Evolutionary conservation across 1,140 invertebrate genomes (phyloP).

Genomic region (Bombus soroeensis): DNA sequence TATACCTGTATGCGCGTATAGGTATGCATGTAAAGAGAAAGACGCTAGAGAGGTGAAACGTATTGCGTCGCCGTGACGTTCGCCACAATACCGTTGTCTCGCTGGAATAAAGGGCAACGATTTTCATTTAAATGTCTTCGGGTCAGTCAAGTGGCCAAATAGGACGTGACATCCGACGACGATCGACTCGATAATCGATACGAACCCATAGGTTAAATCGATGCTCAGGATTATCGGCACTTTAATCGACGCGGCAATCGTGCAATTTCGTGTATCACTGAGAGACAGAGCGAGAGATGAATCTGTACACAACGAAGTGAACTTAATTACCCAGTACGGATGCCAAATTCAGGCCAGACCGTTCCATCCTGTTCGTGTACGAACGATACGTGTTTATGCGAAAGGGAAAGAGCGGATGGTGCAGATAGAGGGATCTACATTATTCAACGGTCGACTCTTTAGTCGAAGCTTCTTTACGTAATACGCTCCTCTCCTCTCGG

Average conservation of each 20-base stretch:
- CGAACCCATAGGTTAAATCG: conserved; percentile 60
- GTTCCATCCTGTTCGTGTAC: conserved; percentile 25
- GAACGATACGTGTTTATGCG: conserved; percentile 52
- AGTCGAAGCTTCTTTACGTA: conserved; percentile 25
- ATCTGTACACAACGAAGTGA: conserved; percentile 11
- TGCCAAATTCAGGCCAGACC: conserved; percentile 47
- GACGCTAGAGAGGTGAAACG: neutral
- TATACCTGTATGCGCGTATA: neutral
- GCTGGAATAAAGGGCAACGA: conserved; percentile 37
- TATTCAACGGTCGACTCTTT: conserved; percentile 39
- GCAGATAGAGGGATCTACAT: conserved; percentile 21
- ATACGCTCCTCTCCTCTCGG: conserved; percentile 18
- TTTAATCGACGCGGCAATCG: conserved; percentile 56
- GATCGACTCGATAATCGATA: conserved; percentile 62
- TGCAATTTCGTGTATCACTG: conserved; percentile 50
- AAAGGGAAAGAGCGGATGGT: neutral
- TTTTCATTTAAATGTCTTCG: conserved; percentile 46
- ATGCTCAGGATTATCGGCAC: conserved; percentile 53
- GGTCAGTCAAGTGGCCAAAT: conserved; percentile 46
- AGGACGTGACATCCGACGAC: conserved; percentile 47
- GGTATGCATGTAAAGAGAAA: no score
- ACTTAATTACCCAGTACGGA: conserved; percentile 51
- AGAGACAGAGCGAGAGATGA: neutral
- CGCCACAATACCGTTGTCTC: neutral
- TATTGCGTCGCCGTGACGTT: neutral